Evolutionary conservation across 1,140 invertebrate species (phyloP).

Genomic region (Lutraria rhynchaena): DNA sequence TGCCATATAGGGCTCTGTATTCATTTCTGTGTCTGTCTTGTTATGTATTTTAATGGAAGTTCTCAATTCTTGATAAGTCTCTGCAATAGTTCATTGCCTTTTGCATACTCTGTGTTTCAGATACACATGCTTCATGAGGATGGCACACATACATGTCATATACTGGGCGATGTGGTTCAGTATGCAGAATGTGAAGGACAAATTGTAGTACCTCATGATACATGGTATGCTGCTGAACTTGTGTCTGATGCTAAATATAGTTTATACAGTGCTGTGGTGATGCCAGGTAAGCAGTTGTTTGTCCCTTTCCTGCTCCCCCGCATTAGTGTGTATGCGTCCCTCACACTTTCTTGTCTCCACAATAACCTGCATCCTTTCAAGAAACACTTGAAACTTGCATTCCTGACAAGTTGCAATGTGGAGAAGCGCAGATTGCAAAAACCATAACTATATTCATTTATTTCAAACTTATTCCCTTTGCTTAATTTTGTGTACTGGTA

Average conservation of each 20-base stretch:
- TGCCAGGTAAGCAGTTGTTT: slow-evolving; percentile 60
- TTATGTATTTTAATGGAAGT: not conserved
- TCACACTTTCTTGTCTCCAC: no score
- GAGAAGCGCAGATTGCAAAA: no score
- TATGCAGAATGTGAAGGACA: slow-evolving; percentile 39
- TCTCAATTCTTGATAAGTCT: not conserved
- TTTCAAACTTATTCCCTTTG: no score
- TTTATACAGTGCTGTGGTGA: slow-evolving; percentile 60
- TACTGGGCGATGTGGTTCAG: slow-evolving; percentile 55
- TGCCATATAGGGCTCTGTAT: no score
- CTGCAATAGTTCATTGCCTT: not conserved
- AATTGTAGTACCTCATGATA: slow-evolving; percentile 59
- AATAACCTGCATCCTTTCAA: no score
- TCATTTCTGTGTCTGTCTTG: not conserved
- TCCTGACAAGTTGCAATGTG: no score
- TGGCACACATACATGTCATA: slow-evolving; percentile 26
- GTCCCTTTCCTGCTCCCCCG: no score
- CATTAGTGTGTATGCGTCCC: no score
- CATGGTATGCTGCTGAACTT: slow-evolving; percentile 60
- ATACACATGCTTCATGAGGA: slow-evolving; percentile 49
- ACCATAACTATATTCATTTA: no score
- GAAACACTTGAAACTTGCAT: no score
- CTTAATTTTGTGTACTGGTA: no score
- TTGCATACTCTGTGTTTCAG: slow-evolving; percentile 27
- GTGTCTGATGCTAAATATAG: not conserved